These are phyloP conservation scores for Platanista minor DNA, from an alignment of 2,113 vertebrate species.

Conservation along the genomic window DNA sequence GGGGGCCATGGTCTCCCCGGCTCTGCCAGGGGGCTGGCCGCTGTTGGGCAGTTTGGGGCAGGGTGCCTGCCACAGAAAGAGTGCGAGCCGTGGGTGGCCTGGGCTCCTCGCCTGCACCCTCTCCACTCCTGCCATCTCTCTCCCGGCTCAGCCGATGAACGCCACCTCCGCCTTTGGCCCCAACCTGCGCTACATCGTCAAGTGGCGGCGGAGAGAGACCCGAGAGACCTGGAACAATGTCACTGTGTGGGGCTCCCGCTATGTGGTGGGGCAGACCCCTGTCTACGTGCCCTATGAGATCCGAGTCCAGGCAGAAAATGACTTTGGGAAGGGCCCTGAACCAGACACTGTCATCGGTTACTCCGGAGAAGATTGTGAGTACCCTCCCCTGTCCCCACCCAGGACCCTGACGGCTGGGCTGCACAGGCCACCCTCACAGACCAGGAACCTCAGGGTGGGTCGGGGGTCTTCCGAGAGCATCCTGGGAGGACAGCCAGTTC, in stretches of 20 bases:
- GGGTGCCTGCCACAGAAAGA: no score
- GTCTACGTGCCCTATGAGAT: slow-evolving; percentile 94
- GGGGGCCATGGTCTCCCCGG: background rate
- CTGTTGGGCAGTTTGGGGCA: background rate
- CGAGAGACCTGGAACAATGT: slow-evolving; percentile 88
- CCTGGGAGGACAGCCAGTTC: background rate
- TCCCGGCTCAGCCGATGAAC: slow-evolving; percentile 83
- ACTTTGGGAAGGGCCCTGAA: slow-evolving; percentile 89
- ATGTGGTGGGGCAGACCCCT: slow-evolving; percentile 87
- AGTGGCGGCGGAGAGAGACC: slow-evolving; percentile 87
- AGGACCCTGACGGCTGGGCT: background rate
- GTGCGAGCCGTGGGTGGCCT: no score
- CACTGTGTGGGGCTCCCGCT: slow-evolving; percentile 81
- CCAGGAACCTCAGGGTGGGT: background rate
- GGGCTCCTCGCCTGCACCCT: background rate
- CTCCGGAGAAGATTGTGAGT: slow-evolving; percentile 97
- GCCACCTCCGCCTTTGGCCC: slow-evolving; percentile 88
- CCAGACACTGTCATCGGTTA: slow-evolving; percentile 89
- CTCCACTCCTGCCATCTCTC: slow-evolving; percentile 33
- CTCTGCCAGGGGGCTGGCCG: background rate
- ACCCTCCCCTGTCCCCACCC: background rate
- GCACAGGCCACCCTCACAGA: background rate
- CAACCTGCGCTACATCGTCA: slow-evolving; percentile 90
- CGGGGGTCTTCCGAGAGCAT: background rate
- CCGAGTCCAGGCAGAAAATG: slow-evolving; percentile 92